Evolutionary conservation across 2,113 vertebrate genomes (phyloP), one percentile per base, ranked within the genome.

Genomic region (Aix galericulata): DNA sequence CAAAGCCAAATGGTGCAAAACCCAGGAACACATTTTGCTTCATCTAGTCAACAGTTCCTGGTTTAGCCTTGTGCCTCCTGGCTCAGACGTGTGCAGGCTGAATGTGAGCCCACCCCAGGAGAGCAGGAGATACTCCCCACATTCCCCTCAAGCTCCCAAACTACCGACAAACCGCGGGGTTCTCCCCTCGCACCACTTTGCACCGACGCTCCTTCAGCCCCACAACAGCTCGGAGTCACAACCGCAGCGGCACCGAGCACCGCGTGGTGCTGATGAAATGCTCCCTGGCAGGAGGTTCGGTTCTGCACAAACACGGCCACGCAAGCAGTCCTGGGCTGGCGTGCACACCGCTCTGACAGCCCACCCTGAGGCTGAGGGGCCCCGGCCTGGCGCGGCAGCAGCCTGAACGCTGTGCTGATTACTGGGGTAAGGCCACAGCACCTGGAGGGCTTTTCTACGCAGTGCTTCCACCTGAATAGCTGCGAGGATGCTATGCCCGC

Each of bases 211-310:
- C 15, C 50, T 74, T 73, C 40, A 80, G 44, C 23, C 36, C 55
- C 0, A 0, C 29, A 76, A 78, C 56, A 18, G 29, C 34, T 40
- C 23, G 74, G 17, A 73, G 52, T 74, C 53, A 56, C 3, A 15
- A 64, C 2, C 1, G 50, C 4, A 82, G 25, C 15, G 46, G 18
- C 53, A 73, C 13, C 1, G 1, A 87, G 36, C 31, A 53, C 31
- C 20, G 32, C 0, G 1, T 48, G 27, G 11, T 56, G 38, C 63
- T 18, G 52, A 48, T 1, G 0, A 64, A 74, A 67, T 18, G 7
- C 16, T 74, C 25, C 34, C 52, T 36, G 21, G 15, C 31, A 79
- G 59, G 32, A 90, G 29, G 75, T 3, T n/a, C 25, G 17, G 31
- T 8, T 90, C 17, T 82, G 67, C 55, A 68, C 27, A 48, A 85